Conservation (phyloP, 1,140 invertebrate species). For the Drosophila jambulina region DNA sequence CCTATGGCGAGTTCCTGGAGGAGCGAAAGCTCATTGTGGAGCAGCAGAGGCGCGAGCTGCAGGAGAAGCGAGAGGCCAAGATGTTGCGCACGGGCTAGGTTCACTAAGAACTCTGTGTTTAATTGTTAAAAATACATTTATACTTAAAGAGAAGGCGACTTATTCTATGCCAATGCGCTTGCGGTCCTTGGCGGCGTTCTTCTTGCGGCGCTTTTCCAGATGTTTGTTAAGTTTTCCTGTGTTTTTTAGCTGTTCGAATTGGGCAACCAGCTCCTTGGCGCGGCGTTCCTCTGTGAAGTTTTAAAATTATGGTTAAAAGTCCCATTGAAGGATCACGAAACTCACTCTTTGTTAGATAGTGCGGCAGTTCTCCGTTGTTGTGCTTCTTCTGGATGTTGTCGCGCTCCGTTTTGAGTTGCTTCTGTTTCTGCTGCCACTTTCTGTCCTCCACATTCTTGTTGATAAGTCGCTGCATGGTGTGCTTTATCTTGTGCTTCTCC, state of each 20-base stretch:
- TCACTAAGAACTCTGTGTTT: slow-evolving; percentile 37
- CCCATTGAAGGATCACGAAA: slow-evolving; percentile 17
- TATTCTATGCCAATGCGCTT: slow-evolving; percentile 85
- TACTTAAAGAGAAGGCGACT: slow-evolving; percentile 62
- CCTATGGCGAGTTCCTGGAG: slow-evolving; percentile 94
- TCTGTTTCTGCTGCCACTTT: slow-evolving; percentile 86
- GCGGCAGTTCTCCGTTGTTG: slow-evolving; percentile 88
- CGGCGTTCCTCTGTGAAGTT: slow-evolving; percentile 89
- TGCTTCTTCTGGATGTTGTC: slow-evolving; percentile 87
- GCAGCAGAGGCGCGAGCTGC: slow-evolving; percentile 91
- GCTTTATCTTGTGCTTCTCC: slow-evolving; percentile 89
- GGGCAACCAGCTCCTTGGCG: slow-evolving; percentile 88
- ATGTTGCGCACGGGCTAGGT: slow-evolving; percentile 91
- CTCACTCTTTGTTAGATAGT: slow-evolving; percentile 93
- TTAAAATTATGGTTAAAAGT: slow-evolving; percentile 10
- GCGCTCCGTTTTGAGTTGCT: slow-evolving; percentile 87
- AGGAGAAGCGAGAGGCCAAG: slow-evolving; percentile 96
- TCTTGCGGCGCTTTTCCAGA: slow-evolving; percentile 90
- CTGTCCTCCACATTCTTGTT: slow-evolving; percentile 89
- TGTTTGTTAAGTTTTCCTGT: slow-evolving; percentile 91
- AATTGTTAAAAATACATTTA: slow-evolving; percentile 72
- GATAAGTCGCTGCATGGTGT: slow-evolving; percentile 90
- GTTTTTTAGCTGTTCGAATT: slow-evolving; percentile 91
- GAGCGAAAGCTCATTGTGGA: slow-evolving; percentile 91
- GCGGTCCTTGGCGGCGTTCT: slow-evolving; percentile 87